Base-by-base conservation (phyloP, 2,113 vertebrate species). In the Chaetodon auriga region DNA sequence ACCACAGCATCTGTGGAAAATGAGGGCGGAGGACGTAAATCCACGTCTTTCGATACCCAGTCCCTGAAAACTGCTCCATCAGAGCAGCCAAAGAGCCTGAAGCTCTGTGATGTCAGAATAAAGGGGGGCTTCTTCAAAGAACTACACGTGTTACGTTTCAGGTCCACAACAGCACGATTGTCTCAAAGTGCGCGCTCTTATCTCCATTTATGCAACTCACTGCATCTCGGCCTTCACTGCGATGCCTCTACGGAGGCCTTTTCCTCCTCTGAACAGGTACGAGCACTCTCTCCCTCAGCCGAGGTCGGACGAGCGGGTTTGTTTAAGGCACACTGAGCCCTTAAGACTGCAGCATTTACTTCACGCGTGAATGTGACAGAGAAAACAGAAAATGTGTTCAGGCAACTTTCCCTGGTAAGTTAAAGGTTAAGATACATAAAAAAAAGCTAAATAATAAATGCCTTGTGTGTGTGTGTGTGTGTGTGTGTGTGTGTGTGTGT, bases 401-500 rank as follows among this genome's bases (percentile, higher is more conserved):
- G 68, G 19, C 30, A 66, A 76, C 72, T 45, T 85, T 87, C 65
- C 21, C 41, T 80, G 68, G 43, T 82, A 85, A 83, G 77, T 61
- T 82, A 78, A 81, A 64, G 58, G 84, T 78, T 84, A 54, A 86
- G 70, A 79, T 53, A n/a, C 7, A 36, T 5, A 63, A 51, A 68
- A 75, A 84, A 68, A 66, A 43, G 12, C 11, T 43, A 53, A 69
- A 91, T 85, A 88, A 78, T 86, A 84, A 89, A 83, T 43, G 64
- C 79, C 53, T 43, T 75, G 76, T 88, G 70, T 79, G 74, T 75
- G 60, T 76, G 74, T 74, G 68, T 75, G 76, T 64, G 81, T 46
- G 61, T 77, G 68, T 66, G 72, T 57, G 62, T 77, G 68, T 65
- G 71, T 57, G 54, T 78, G 73, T 73, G 73, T 74, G 82, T 62